These are phyloP conservation scores for Ormyrus labotus DNA, from an alignment of 2,888 invertebrate genomes.

Conservation along the genomic window DNA sequence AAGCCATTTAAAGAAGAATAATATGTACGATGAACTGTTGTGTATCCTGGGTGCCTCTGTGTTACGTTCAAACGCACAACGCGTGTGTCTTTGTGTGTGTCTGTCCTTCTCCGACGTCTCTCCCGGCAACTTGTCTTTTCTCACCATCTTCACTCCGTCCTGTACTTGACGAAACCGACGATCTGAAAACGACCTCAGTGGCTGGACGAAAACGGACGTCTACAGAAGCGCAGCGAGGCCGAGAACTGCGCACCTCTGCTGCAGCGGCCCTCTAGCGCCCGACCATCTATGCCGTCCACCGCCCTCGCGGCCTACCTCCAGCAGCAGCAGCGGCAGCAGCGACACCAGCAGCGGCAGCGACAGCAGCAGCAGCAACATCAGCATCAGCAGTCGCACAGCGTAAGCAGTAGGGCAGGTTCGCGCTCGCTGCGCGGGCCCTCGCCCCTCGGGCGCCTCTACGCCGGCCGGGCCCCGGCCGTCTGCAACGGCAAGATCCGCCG, in stretches of 20 bases:
- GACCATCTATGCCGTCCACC: slow-evolving; percentile 67
- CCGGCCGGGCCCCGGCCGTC: not conserved
- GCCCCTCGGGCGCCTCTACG: slow-evolving; percentile 43
- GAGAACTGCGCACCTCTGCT: not conserved
- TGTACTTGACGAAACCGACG: not conserved
- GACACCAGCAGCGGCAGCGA: too few species aligned
- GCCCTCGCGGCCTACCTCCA: too few species aligned
- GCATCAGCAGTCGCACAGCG: slow-evolving; percentile 37
- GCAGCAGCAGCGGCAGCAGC: too few species aligned
- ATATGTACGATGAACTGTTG: slow-evolving; percentile 25
- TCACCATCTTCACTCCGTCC: not conserved
- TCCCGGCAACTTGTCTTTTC: not conserved
- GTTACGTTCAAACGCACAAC: slow-evolving; percentile 32
- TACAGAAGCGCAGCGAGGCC: slow-evolving; percentile 39
- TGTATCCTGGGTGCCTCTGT: slow-evolving; percentile 43
- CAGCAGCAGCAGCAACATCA: too few species aligned
- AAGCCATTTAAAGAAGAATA: slow-evolving; percentile 3
- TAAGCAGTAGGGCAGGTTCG: slow-evolving; percentile 28
- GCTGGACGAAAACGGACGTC: slow-evolving; percentile 86
- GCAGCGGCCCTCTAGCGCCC: slow-evolving; percentile 57
- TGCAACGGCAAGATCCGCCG: slow-evolving; percentile 48
- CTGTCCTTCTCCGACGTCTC: slow-evolving; percentile 24
- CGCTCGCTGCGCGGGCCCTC: slow-evolving; percentile 40
- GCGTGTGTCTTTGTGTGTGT: not conserved
- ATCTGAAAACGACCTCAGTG: slow-evolving; percentile 76